Percentiles rank a stretch among this genome's conserved stretches.
phyloP scores from a whole-genome alignment of 1,140 invertebrate genomes.

The Drosophila sp. region DNA sequence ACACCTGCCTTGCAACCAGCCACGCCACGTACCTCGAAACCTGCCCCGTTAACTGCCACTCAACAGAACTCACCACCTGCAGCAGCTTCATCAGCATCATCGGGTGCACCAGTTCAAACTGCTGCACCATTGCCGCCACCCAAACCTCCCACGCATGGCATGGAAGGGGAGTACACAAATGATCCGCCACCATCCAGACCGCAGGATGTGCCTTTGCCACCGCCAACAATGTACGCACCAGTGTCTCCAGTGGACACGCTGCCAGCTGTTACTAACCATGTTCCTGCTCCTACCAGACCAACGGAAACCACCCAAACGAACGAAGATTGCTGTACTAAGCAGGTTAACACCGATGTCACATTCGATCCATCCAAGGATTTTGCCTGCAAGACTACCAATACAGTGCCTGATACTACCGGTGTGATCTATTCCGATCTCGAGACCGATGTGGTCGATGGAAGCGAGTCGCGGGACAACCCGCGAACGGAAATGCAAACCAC shows the following conservation, averaged over 20 bases:
- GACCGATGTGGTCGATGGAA: slow-evolving; percentile 10
- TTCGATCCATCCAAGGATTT: slow-evolving; percentile 51
- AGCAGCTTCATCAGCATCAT: not conserved
- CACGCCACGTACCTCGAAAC: not conserved
- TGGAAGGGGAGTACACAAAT: not conserved
- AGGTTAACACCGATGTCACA: slow-evolving; percentile 51
- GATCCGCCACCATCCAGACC: slow-evolving; percentile 11
- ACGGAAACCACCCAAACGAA: not conserved
- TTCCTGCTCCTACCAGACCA: not conserved
- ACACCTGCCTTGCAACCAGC: not conserved
- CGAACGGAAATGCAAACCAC: not conserved
- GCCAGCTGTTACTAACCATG: not conserved
- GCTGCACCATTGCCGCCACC: not conserved
- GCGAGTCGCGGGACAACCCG: not conserved
- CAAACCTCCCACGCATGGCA: not conserved
- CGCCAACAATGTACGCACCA: slow-evolving; percentile 30
- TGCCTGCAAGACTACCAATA: slow-evolving; percentile 54
- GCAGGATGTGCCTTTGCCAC: slow-evolving; percentile 36
- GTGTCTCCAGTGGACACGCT: not conserved
- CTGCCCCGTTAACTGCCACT: too few species aligned
- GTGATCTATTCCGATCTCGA: slow-evolving; percentile 27
- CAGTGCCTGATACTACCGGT: slow-evolving; percentile 22
- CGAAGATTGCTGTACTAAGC: slow-evolving; percentile 18
- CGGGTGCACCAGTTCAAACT: not conserved
- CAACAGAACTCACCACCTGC: not conserved